A percentile compares a stretch with the other conserved stretches of the same genome.
Evolutionary conservation across 2,797 vertebrate genomes (phyloP).

Genomic region (Enteromius fasciolatus): DNA sequence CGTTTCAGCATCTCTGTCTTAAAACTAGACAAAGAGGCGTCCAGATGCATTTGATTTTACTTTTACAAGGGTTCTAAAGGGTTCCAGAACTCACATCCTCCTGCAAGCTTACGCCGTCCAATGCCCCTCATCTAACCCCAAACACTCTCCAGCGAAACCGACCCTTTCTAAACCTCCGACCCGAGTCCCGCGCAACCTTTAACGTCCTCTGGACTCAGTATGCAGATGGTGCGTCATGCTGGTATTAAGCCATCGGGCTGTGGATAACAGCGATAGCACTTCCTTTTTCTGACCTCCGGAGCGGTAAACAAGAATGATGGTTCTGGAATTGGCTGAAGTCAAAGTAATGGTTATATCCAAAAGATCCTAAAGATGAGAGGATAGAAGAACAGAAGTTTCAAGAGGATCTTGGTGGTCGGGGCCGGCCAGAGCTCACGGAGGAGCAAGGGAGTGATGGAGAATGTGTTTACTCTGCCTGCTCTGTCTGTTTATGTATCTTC

Average conservation of each 20-base stretch:
- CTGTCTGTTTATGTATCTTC: conserved; percentile 64
- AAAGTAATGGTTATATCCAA: not conserved
- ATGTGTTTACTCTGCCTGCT: conserved; percentile 59
- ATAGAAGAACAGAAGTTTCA: conserved; percentile 25
- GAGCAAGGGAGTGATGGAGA: conserved; percentile 45
- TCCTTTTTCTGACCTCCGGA: conserved; percentile 39
- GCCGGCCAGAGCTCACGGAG: conserved; percentile 14
- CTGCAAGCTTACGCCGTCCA: conserved; percentile 20
- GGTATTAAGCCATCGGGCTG: conserved; percentile 19
- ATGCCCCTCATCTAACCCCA: conserved; percentile 44
- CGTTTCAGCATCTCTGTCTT: conserved; percentile 38
- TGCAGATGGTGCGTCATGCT: conserved; percentile 24
- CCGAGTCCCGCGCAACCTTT: not conserved
- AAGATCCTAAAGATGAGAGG: conserved; percentile 4
- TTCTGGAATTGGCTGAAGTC: not conserved
- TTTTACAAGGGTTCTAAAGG: conserved; percentile 47
- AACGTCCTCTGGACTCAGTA: conserved; percentile 14
- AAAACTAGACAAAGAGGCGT: conserved; percentile 32
- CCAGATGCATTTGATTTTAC: conserved; percentile 49
- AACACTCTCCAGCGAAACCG: conserved; percentile 28
- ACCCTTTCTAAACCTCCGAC: conserved; percentile 14
- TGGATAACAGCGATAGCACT: conserved; percentile 19
- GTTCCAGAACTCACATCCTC: conserved; percentile 39
- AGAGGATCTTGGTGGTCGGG: conserved; percentile 35
- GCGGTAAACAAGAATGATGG: conserved; percentile 19